A percentile compares a stretch with the other conserved stretches of the same genome.
Conservation (phyloP, 2,888 invertebrate genomes). For the Calephelis perditalis region DNA sequence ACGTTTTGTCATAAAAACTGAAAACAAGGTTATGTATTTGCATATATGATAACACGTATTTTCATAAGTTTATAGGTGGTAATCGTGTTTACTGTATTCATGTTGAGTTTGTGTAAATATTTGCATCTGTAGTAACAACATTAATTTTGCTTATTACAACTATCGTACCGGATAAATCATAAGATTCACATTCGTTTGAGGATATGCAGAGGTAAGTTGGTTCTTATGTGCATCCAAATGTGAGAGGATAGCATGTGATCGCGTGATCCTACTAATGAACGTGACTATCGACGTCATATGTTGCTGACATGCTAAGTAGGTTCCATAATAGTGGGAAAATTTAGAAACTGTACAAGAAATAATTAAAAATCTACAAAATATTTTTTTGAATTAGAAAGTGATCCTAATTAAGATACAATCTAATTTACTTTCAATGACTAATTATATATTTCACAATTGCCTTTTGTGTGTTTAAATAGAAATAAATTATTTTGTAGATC, state of each 20-base stretch:
- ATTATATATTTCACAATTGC: too few species aligned
- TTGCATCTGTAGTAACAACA: not conserved
- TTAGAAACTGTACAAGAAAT: constrained; percentile 15
- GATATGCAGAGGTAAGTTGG: constrained; percentile 14
- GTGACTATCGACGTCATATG: constrained; percentile 59
- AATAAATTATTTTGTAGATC: too few species aligned
- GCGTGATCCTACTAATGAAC: constrained; percentile 60
- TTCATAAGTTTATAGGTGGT: not conserved
- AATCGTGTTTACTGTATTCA: not conserved
- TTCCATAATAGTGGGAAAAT: constrained; percentile 43
- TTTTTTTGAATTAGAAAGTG: too few species aligned
- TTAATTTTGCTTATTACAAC: not conserved
- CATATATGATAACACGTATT: not conserved
- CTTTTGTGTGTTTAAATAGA: too few species aligned
- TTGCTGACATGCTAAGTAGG: constrained; percentile 43
- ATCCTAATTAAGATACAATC: too few species aligned
- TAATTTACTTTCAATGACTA: too few species aligned
- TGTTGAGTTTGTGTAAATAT: not conserved
- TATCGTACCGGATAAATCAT: not conserved
- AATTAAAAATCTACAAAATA: not conserved
- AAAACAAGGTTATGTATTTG: not conserved
- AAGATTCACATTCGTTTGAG: constrained; percentile 27
- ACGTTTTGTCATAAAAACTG: constrained; percentile 4
- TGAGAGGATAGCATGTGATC: constrained; percentile 59
- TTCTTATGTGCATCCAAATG: constrained; percentile 42